These are phyloP conservation scores for Chloroceryle inda DNA, from an alignment of 2,797 vertebrate genomes.

Conservation along the genomic window DNA sequence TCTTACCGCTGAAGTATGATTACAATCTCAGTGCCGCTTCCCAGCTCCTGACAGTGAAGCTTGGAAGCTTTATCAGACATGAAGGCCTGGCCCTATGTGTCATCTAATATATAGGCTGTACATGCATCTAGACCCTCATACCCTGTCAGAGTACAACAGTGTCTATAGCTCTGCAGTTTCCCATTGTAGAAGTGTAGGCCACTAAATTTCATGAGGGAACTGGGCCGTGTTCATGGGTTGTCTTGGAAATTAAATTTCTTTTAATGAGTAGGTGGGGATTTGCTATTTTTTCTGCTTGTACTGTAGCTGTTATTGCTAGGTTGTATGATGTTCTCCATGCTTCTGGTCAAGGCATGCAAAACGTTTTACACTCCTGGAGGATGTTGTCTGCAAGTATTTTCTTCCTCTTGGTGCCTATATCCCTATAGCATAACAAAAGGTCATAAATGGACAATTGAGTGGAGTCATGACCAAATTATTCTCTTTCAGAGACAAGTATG, in stretches of 20 bases:
- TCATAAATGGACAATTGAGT: not conserved
- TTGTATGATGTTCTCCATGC: constrained; percentile 3
- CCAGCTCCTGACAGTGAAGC: not conserved
- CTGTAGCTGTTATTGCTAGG: not conserved
- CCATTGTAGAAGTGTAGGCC: not conserved
- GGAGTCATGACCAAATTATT: not conserved
- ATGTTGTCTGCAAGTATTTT: constrained; percentile 3
- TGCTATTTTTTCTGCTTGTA: not conserved
- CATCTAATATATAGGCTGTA: not conserved
- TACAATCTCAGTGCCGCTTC: not conserved
- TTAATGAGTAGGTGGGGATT: not conserved
- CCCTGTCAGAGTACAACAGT: not conserved
- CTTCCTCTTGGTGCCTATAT: not conserved
- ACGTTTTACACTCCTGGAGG: not conserved
- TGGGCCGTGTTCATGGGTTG: not conserved
- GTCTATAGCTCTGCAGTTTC: not conserved
- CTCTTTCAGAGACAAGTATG: not conserved
- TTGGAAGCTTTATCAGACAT: not conserved
- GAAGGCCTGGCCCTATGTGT: not conserved
- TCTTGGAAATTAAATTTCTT: not conserved
- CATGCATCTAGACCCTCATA: not conserved
- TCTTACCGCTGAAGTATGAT: not conserved
- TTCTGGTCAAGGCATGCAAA: not conserved
- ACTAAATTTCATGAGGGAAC: not conserved
- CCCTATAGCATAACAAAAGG: not conserved